Base-by-base conservation (phyloP, 2,888 invertebrate genomes). In the Diachrysia chrysitis region DNA sequence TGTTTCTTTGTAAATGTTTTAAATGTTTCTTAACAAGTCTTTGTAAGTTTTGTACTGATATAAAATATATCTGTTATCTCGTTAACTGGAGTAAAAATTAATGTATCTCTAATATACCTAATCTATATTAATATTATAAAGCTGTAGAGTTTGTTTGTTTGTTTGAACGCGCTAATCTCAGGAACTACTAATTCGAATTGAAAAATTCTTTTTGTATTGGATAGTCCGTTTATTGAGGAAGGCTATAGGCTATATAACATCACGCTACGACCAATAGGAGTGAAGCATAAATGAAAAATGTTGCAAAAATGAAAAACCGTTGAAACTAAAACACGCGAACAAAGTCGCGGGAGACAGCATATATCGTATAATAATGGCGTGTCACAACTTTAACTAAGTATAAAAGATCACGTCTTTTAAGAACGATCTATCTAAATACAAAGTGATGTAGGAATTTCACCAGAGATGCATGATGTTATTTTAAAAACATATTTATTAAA, bases 1-100 rank as follows among this genome's bases (percentile, higher is more conserved):
- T 55, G 29, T 48, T 57, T 73, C 42, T 12, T 0, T 57, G 1
- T 17, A 48, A 48, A 10, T 25, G 42, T 12, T n/a, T 42, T 42
- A 42, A 17, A 37, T 42, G 42, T 42, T 32, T 32, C 42, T 16
- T 42, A 42, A 42, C 16, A n/a, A 42, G 7, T n/a, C 42, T 42
- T 42, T n/a, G 14, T 32, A 32, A 32, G 10, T 10, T 32, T 10
- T 9, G 29, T 10, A 32, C 32, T 32, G 32, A 10, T 32, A 1
- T 32, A 10, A 10, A 32, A 32, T n/a, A 32, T 32, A 32, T 32
- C 32, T 42, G 42, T 3, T 42, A 6, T n/a, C n/a, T 42, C 5
- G n/a, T 42, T 42, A n/a, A 42, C n/a, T n/a, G n/a, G n/a, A 42
- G 37, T 42, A n/a, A 42, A 42, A n/a, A 6, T n/a, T 42, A 0